These are phyloP conservation scores for Halocaridina rubra DNA, from an alignment of 2,888 invertebrate genomes.

Conservation along the genomic window DNA sequence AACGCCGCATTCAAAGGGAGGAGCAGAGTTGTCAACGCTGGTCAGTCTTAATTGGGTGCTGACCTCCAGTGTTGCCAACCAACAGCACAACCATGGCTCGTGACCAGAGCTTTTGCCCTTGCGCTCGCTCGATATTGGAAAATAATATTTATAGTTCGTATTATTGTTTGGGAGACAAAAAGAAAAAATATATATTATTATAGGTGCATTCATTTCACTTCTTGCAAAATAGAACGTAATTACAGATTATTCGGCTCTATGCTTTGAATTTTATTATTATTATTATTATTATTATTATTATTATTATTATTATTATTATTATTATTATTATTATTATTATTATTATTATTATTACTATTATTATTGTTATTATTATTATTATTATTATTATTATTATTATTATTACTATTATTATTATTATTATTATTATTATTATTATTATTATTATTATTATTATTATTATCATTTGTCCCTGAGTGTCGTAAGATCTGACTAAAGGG, in stretches of 20 bases:
- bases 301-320: neutral
- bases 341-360: conserved; percentile 33
- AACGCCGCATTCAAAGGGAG: neutral
- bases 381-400: conserved; percentile 24
- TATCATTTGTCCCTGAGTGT: too few relatives aligned
- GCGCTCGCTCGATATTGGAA: too few relatives aligned
- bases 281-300: conserved; percentile 4
- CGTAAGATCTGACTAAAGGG: too few relatives aligned
- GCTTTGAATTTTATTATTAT: neutral
- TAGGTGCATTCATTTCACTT: too few relatives aligned
- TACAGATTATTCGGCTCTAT: too few relatives aligned
- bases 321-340: conserved; percentile 26
- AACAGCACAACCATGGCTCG: too few relatives aligned
- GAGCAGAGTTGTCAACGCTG: neutral
- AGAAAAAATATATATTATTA: too few relatives aligned
- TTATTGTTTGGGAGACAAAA: too few relatives aligned
- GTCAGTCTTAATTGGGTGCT: neutral
- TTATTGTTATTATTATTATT: conserved; percentile 35
- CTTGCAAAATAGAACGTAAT: too few relatives aligned
- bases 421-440: conserved; percentile 1
- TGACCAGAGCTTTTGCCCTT: too few relatives aligned
- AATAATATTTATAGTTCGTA: too few relatives aligned
- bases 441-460: too few relatives aligned
- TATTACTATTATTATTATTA: neutral
- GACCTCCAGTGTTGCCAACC: neutral